phyloP scores from a whole-genome alignment of 1,140 invertebrate genomes.

The Sipha flava region DNA sequence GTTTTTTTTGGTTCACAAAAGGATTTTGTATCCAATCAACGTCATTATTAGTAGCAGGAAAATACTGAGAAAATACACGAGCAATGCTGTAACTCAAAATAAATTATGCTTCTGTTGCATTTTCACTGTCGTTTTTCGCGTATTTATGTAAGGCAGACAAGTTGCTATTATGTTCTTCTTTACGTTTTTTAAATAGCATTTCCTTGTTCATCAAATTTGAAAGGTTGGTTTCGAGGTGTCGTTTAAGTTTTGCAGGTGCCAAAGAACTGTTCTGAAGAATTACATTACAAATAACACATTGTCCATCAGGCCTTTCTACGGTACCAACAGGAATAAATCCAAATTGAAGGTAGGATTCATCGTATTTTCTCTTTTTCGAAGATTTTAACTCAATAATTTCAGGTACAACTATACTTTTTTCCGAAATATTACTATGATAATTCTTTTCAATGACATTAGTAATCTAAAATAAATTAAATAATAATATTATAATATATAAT shows the following conservation, averaged over 20 bases:
- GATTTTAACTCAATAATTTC: not conserved
- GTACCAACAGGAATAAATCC: not conserved
- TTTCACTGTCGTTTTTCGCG: not conserved
- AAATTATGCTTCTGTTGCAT: constrained; percentile 15
- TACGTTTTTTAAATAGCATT: not conserved
- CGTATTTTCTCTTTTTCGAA: constrained; percentile 11
- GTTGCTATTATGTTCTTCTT: not conserved
- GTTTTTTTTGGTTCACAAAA: not conserved
- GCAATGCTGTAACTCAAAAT: constrained; percentile 39
- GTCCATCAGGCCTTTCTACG: not conserved
- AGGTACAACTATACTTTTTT: not conserved
- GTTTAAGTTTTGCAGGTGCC: not conserved
- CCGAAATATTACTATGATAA: not conserved
- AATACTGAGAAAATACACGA: not conserved
- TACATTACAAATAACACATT: not conserved
- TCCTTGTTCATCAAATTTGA: not conserved
- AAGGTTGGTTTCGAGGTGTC: constrained; percentile 6
- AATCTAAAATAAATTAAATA: not conserved
- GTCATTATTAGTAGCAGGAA: not conserved
- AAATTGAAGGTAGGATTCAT: not conserved
- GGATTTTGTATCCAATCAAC: not conserved
- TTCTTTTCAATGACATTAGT: not conserved
- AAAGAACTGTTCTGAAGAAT: constrained; percentile 18
- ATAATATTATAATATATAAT: not conserved
- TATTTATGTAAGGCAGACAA: not conserved